phyloP scores from a whole-genome alignment of 2,797 vertebrate genomes.

The Notolabrus celidotus region DNA sequence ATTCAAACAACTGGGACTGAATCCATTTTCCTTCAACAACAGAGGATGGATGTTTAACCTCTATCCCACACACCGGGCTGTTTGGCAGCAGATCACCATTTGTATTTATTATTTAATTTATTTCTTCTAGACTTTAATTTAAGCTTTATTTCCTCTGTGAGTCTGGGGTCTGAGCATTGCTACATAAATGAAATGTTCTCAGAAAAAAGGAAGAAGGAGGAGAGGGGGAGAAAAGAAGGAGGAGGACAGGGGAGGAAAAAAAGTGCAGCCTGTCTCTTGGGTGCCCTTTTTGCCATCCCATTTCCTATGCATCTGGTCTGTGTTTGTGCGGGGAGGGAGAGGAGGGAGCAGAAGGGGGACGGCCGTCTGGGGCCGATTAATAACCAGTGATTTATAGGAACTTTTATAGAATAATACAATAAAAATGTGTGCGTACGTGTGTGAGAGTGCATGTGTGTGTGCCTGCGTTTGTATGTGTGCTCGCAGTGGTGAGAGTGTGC shows the following conservation, averaged over 20 bases:
- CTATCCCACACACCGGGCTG: conserved; percentile 80
- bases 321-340: conserved; percentile 86
- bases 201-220: conserved; percentile 77
- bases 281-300: conserved; percentile 93
- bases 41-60: conserved; percentile 82
- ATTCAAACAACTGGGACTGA: conserved; percentile 75
- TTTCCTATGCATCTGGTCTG: conserved; percentile 90
- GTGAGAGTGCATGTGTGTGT: conserved; percentile 69
- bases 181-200: conserved; percentile 81
- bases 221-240: conserved; percentile 50
- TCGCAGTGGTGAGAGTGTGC: conserved; percentile 79
- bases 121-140: conserved; percentile 84
- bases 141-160: conserved; percentile 86
- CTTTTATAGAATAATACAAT: conserved; percentile 99
- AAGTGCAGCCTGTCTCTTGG: conserved; percentile 89
- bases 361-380: conserved; percentile 93
- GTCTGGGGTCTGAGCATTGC: conserved; percentile 84
- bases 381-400: conserved; percentile 98
- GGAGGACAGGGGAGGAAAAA: conserved; percentile 68
- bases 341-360: conserved; percentile 74
- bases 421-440: conserved; percentile 89
- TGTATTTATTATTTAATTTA: conserved; percentile 83
- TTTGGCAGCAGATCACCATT: conserved; percentile 75
- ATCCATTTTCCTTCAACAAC: conserved; percentile 70
- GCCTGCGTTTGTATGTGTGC: conserved; percentile 47